These are phyloP conservation scores for Trichacis sp. DNA, from an alignment of 2,888 invertebrate species.

Conservation along the genomic window DNA sequence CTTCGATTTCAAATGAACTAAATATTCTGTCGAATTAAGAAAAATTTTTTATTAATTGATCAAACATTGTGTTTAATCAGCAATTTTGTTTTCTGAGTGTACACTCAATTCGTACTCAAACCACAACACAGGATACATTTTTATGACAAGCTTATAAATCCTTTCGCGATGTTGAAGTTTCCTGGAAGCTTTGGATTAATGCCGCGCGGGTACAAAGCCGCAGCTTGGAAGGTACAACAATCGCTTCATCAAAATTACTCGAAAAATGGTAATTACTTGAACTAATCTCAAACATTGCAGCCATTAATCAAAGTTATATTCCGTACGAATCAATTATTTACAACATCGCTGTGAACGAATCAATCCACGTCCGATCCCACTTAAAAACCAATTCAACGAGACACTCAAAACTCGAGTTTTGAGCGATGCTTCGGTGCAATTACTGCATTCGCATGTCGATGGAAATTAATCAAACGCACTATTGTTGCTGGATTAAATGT, in stretches of 20 bases:
- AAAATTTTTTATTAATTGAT: no score
- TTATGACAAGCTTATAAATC: no score
- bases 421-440: not conserved
- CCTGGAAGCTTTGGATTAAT: not conserved
- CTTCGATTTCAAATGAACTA: no score
- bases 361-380: not conserved
- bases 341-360: not conserved
- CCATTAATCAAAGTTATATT: not conserved
- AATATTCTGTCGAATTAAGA: not conserved
- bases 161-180: not conserved
- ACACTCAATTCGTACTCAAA: no score
- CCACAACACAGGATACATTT: no score
- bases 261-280: not conserved
- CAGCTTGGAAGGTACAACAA: not conserved
- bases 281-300: not conserved
- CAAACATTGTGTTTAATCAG: no score
- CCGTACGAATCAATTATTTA: not conserved
- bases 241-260: not conserved
- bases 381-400: not conserved
- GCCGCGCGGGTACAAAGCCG: not conserved
- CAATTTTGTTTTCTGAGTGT: no score
- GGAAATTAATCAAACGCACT: slow-evolving; percentile 1
- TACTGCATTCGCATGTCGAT: not conserved
- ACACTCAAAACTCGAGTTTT: not conserved
- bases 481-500: not conserved